Conservation (phyloP, 1,140 invertebrate genomes). For the Acyrthosiphon pisum region DNA sequence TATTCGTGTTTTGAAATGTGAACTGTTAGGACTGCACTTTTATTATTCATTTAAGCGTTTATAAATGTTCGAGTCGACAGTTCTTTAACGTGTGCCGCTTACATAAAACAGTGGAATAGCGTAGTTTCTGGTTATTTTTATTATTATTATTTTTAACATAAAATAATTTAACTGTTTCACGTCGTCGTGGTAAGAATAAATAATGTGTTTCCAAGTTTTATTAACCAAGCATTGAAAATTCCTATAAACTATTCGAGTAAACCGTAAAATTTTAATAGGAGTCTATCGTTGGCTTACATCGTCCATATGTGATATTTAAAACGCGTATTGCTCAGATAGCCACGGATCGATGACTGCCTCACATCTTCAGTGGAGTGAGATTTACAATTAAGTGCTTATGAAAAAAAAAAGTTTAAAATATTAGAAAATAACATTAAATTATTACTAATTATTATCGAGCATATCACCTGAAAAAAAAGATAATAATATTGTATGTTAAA, state of each 20-base stretch:
- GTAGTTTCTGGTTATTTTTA: background rate
- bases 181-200: background rate
- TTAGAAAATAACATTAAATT: background rate
- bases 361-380: background rate
- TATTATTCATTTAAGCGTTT: constrained; percentile 1
- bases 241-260: background rate
- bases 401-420: background rate
- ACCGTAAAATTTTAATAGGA: background rate
- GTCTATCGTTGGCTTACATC: too few relatives aligned
- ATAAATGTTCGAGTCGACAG: background rate
- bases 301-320: constrained; percentile 7
- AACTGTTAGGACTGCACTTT: background rate
- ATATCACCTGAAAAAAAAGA: too few relatives aligned
- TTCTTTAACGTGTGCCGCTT: background rate
- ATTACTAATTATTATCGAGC: background rate
- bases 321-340: background rate
- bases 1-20: background rate
- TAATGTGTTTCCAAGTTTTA: constrained; percentile 17
- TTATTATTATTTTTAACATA: constrained; percentile 20
- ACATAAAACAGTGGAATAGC: background rate
- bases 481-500: too few relatives aligned
- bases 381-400: background rate
- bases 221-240: background rate
- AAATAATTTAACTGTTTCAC: background rate
- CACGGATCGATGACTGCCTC: background rate